A percentile compares a stretch with the other conserved stretches of the same genome.
phyloP scores from a whole-genome alignment of 2,797 vertebrate species.

The Rhabdomys pumilio region DNA sequence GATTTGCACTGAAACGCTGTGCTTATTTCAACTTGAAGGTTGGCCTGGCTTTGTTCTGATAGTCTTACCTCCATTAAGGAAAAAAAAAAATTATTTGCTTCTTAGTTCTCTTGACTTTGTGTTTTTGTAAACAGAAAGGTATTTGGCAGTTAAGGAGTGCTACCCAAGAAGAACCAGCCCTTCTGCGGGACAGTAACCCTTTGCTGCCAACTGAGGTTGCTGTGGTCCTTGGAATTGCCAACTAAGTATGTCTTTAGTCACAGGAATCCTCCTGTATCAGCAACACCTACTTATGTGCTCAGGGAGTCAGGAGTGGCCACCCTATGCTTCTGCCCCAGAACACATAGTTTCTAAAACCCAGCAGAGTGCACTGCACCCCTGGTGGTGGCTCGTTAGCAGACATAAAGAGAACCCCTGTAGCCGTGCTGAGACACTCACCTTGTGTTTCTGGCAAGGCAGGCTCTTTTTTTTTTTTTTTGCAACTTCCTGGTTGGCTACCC shows the following conservation, averaged over 20 bases:
- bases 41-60: background rate
- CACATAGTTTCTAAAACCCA: conserved; percentile 51
- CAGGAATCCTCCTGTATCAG: background rate
- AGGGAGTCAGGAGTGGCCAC: background rate
- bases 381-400: background rate
- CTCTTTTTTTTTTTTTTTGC: background rate
- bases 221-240: background rate
- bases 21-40: background rate
- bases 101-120: background rate
- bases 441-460: background rate
- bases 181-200: rapidly evolving
- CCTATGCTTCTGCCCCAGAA: background rate
- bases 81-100: background rate
- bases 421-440: background rate
- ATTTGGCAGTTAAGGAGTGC: background rate
- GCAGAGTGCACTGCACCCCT: background rate
- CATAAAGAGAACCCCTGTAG: background rate
- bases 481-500: background rate
- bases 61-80: background rate
- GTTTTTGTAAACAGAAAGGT: background rate
- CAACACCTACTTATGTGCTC: background rate
- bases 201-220: background rate
- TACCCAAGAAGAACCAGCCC: background rate
- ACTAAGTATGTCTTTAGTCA: conserved; percentile 8
- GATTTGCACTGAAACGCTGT: background rate